Percentiles rank a stretch among this genome's conserved stretches.
Evolutionary conservation across 2,113 vertebrate species (phyloP).

Genomic region (Sebastes fasciatus): DNA sequence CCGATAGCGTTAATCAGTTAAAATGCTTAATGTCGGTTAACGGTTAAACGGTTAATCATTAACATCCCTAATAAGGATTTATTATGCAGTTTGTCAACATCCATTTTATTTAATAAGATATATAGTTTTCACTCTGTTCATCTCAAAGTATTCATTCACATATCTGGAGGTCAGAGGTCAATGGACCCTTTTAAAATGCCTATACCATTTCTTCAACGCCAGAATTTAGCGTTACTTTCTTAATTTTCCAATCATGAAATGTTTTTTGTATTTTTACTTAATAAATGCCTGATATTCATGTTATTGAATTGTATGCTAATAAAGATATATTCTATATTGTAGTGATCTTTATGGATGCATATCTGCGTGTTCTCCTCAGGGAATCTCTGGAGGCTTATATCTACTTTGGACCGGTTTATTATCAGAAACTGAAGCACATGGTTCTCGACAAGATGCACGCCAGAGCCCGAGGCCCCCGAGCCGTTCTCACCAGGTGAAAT

Average conservation of each 20-base stretch:
- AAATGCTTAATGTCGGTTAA: too few species aligned
- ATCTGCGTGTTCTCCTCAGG: conserved; percentile 72
- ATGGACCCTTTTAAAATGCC: too few species aligned
- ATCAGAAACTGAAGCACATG: conserved; percentile 99
- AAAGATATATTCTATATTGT: not conserved
- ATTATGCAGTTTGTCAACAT: too few species aligned
- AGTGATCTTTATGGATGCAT: not conserved
- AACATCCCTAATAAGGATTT: too few species aligned
- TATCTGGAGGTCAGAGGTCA: too few species aligned
- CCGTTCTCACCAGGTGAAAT: conserved; percentile 95
- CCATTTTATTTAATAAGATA: too few species aligned
- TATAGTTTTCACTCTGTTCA: too few species aligned
- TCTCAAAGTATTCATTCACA: too few species aligned
- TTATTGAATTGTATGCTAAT: not conserved
- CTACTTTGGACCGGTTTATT: conserved; percentile 98
- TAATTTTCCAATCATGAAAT: not conserved
- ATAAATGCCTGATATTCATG: not conserved
- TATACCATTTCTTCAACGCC: too few species aligned
- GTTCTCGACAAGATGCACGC: conserved; percentile 99
- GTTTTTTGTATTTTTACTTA: conserved; percentile 4
- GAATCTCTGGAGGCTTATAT: conserved; percentile 98
- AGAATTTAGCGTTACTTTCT: too few species aligned
- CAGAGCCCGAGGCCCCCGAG: conserved; percentile 94
- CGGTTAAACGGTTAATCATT: too few species aligned
- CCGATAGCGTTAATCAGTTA: too few species aligned